phyloP scores from a whole-genome alignment of 1,140 invertebrate species.

The Stegodyphus dumicola region DNA sequence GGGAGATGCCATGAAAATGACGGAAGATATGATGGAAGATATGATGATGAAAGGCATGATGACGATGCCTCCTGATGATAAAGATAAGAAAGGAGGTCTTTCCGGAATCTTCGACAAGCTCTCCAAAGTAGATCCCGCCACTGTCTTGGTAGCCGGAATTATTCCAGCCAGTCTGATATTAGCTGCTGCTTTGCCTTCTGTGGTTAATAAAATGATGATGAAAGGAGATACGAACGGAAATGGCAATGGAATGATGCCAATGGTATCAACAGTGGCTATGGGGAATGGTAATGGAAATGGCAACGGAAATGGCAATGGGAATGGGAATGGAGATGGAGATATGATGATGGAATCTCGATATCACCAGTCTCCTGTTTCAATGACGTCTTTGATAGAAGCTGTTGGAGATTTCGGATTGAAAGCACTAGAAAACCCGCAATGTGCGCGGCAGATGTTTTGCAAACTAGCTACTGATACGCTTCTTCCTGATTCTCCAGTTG shows the following conservation, averaged over 20 bases:
- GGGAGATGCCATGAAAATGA: conserved; percentile 22
- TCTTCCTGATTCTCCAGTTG: background rate
- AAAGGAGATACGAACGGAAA: conserved; percentile 20
- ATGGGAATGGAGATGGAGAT: background rate
- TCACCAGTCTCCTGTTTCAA: background rate
- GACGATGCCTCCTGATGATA: conserved; percentile 11
- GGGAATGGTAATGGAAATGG: background rate
- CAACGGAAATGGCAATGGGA: background rate
- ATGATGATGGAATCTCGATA: background rate
- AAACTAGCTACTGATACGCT: conserved; percentile 15
- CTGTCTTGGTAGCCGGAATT: conserved; percentile 37
- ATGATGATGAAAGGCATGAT: conserved; percentile 53
- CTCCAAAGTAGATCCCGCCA: conserved; percentile 37
- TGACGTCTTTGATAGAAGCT: conserved; percentile 11
- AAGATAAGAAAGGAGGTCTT: conserved; percentile 10
- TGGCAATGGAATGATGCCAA: background rate
- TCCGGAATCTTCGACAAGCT: conserved; percentile 17
- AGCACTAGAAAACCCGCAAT: conserved; percentile 35
- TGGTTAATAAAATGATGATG: conserved; percentile 45
- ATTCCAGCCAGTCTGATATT: conserved; percentile 36
- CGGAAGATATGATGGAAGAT: conserved; percentile 32
- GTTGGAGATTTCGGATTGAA: conserved; percentile 31
- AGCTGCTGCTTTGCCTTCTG: conserved; percentile 39
- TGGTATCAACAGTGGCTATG: conserved; percentile 12
- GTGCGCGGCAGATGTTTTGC: conserved; percentile 40